phyloP scores from a whole-genome alignment of 2,888 invertebrate species.

The Pyrocoelia pectoralis region DNA sequence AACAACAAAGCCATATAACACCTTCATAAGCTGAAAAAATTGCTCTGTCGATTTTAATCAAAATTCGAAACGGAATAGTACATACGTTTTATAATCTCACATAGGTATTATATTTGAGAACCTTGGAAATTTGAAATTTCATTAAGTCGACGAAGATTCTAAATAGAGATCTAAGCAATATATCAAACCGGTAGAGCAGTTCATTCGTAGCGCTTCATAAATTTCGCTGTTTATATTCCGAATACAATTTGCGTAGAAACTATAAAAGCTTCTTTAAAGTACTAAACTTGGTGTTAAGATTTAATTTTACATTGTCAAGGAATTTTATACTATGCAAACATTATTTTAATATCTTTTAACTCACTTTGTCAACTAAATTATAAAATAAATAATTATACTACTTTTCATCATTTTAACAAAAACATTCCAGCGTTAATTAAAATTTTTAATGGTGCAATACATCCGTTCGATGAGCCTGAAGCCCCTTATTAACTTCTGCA shows the following conservation, averaged over 20 bases:
- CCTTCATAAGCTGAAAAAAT: no score
- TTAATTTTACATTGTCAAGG: constrained; percentile 19
- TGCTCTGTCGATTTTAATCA: no score
- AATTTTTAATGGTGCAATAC: no score
- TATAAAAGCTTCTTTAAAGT: constrained; percentile 24
- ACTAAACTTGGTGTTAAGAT: constrained; percentile 23
- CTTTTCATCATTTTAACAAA: no score
- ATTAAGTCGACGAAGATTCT: not conserved
- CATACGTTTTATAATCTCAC: no score
- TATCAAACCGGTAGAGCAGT: constrained; percentile 21
- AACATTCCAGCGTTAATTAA: no score
- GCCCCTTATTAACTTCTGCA: no score
- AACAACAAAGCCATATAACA: no score
- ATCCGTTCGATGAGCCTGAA: no score
- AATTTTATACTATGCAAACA: not conserved
- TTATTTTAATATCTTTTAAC: not conserved
- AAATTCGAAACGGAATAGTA: no score
- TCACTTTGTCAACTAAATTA: no score
- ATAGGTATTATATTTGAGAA: not conserved
- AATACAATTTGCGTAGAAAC: constrained; percentile 28
- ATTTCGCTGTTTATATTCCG: constrained; percentile 24
- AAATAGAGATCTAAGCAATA: not conserved
- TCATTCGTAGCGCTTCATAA: constrained; percentile 24
- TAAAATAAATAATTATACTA: no score
- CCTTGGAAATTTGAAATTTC: not conserved